These are phyloP conservation scores for Venusia cambrica DNA, from an alignment of 2,888 invertebrate species.

Conservation along the genomic window DNA sequence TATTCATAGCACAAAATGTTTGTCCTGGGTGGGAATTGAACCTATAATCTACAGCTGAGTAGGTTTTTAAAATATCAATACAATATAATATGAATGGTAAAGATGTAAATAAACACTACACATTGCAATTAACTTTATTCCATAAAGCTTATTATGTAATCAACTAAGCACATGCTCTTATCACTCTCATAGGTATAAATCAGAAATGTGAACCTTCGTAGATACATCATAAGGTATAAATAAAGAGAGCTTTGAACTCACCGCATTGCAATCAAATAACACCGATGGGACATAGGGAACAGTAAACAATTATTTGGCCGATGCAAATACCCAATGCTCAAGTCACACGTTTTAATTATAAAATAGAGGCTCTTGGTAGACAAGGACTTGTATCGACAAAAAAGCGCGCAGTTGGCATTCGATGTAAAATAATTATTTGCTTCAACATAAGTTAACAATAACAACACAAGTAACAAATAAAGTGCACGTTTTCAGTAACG, in stretches of 20 bases:
- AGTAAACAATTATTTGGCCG: slow-evolving; percentile 69
- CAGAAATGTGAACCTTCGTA: slow-evolving; percentile 45
- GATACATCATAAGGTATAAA: slow-evolving; percentile 41
- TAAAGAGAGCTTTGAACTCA: slow-evolving; percentile 30
- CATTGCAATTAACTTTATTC: not conserved
- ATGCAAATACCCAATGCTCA: slow-evolving; percentile 61
- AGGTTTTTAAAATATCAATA: too few species aligned
- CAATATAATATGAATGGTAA: too few species aligned
- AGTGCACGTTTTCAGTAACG: slow-evolving; percentile 7
- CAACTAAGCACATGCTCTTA: slow-evolving; percentile 57
- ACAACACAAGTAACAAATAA: slow-evolving; percentile 1
- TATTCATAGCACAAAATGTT: too few species aligned
- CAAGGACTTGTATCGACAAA: slow-evolving; percentile 38
- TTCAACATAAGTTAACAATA: not conserved
- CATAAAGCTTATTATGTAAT: slow-evolving; percentile 72
- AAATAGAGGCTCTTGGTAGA: slow-evolving; percentile 38
- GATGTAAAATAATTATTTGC: slow-evolving; percentile 8
- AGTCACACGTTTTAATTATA: slow-evolving; percentile 51
- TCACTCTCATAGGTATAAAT: slow-evolving; percentile 51
- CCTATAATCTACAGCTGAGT: too few species aligned
- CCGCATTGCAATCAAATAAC: slow-evolving; percentile 49
- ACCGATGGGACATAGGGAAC: slow-evolving; percentile 63
- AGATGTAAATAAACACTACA: slow-evolving; percentile 5
- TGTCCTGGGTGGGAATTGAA: too few species aligned
- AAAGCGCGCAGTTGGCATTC: slow-evolving; percentile 19